A percentile compares a stretch with the other conserved stretches of the same genome.
Conservation (phyloP, 2,888 invertebrate genomes). For the Chirona hameri region DNA sequence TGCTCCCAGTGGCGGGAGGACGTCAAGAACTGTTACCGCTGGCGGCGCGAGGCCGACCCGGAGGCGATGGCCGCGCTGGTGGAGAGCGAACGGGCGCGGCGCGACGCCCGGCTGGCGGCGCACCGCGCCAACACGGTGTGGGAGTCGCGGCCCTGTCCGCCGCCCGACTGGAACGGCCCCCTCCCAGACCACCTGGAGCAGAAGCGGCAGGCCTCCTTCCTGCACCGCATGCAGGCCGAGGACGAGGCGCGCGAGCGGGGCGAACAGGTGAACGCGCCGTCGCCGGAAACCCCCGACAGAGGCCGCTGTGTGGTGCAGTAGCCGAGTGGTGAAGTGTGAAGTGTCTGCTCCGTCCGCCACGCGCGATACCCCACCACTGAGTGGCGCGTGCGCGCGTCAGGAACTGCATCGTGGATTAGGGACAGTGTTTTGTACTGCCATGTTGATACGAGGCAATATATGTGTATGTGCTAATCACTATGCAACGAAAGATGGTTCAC, state of each 20-base stretch:
- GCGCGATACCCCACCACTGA: too few species aligned
- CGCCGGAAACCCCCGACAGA: neutral
- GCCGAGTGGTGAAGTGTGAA: neutral
- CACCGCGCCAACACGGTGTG: conserved; percentile 33
- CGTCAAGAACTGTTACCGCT: conserved; percentile 68
- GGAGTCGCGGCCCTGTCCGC: conserved; percentile 29
- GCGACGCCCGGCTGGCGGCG: conserved; percentile 38
- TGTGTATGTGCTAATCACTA: too few species aligned
- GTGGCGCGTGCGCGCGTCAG: too few species aligned
- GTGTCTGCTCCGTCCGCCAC: too few species aligned
- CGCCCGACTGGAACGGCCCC: conserved; percentile 40
- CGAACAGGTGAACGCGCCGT: too few species aligned
- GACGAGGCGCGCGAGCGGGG: neutral
- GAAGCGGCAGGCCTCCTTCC: neutral
- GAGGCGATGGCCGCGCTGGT: conserved; percentile 56
- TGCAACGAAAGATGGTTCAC: too few species aligned
- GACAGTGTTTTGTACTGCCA: too few species aligned
- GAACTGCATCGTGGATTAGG: too few species aligned
- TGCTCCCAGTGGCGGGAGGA: conserved; percentile 78
- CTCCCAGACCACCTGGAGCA: conserved; percentile 40
- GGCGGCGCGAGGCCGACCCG: conserved; percentile 58
- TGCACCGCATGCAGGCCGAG: neutral
- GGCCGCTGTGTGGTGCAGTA: conserved; percentile 1
- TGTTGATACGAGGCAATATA: too few species aligned
- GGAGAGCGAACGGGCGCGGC: conserved; percentile 32